Evolutionary conservation across 2,797 vertebrate species (phyloP).

Genomic region (Pipistrellus kuhlii): DNA sequence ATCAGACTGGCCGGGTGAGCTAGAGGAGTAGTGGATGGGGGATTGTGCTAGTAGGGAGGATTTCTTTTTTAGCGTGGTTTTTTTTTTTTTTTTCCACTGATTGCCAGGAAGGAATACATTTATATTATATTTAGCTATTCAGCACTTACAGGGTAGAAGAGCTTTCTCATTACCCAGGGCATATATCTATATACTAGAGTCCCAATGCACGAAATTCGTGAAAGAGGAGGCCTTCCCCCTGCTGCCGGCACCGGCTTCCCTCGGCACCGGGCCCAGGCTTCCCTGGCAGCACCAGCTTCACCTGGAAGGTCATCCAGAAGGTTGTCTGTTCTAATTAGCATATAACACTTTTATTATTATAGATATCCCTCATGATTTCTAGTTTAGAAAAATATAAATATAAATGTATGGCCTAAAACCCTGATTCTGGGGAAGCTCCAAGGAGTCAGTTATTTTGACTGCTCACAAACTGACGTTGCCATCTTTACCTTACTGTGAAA

Average conservation of each 20-base stretch:
- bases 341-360: no score
- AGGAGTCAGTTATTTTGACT: background rate
- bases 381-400: background rate
- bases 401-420: background rate
- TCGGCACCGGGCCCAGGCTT: no score
- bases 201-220: no score
- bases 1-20: background rate
- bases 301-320: no score
- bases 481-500: conserved; percentile 48
- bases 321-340: no score
- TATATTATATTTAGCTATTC: background rate
- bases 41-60: no score
- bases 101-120: background rate
- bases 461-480: background rate
- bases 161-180: background rate
- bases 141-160: background rate
- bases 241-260: no score
- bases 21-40: background rate
- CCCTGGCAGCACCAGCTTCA: no score
- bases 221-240: no score
- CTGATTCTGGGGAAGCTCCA: background rate
- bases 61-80: background rate
- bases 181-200: background rate
- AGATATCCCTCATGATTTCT: background rate
- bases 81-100: background rate